These are phyloP conservation scores for Oncopodura yosiiana DNA, from an alignment of 1,140 invertebrate genomes.

Conservation along the genomic window DNA sequence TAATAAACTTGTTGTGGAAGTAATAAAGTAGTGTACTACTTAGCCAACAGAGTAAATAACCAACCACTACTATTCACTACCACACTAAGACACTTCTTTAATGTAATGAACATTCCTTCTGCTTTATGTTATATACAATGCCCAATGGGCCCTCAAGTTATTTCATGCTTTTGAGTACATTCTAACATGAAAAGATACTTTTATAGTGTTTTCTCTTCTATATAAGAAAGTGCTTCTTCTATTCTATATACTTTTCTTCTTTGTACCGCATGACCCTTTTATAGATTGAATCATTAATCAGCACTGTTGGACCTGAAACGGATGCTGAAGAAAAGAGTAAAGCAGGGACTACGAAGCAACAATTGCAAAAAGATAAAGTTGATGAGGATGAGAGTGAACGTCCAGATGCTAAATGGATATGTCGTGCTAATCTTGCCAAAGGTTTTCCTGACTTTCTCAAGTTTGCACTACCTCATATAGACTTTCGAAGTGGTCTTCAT, in stretches of 20 bases:
- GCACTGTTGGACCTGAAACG: not conserved
- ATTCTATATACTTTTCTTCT: not conserved
- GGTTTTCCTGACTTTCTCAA: conserved; percentile 20
- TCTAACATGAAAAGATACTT: too few relatives aligned
- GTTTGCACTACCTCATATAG: conserved; percentile 25
- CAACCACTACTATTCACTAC: too few relatives aligned
- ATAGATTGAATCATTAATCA: conserved; percentile 16
- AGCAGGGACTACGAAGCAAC: not conserved
- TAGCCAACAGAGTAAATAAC: too few relatives aligned
- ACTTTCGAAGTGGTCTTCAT: conserved; percentile 29
- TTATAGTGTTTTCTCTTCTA: too few relatives aligned
- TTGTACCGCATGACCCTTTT: not conserved
- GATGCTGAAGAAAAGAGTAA: not conserved
- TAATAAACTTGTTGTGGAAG: too few relatives aligned
- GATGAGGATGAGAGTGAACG: not conserved
- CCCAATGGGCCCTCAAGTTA: too few relatives aligned
- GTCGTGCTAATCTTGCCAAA: conserved; percentile 18
- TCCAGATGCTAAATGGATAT: not conserved
- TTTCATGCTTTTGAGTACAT: too few relatives aligned
- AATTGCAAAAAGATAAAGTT: not conserved
- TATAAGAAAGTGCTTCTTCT: too few relatives aligned
- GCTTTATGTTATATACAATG: too few relatives aligned
- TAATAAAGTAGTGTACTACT: too few relatives aligned
- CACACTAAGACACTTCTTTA: too few relatives aligned
- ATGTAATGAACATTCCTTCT: too few relatives aligned